phyloP scores from a whole-genome alignment of 1,140 invertebrate genomes.

The Aleiodes sp. region DNA sequence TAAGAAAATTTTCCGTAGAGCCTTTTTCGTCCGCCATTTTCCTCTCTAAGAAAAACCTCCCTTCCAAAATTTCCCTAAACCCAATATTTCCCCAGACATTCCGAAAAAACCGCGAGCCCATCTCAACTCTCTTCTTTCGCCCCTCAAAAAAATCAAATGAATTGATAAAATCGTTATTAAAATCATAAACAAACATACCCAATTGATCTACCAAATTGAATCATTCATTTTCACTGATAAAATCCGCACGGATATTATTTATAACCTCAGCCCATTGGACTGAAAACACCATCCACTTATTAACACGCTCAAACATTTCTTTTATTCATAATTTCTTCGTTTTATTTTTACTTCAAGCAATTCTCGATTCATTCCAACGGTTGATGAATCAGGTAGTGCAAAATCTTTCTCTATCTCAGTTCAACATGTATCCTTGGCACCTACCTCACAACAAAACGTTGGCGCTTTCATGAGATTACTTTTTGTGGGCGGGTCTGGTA shows the following conservation, averaged over 20 bases:
- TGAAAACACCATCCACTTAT: not conserved
- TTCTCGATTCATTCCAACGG: slow-evolving; percentile 59
- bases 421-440: slow-evolving; percentile 24
- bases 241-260: slow-evolving; percentile 44
- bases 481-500: slow-evolving; percentile 66
- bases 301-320: slow-evolving; percentile 3
- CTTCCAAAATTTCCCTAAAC: no score
- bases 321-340: slow-evolving; percentile 34
- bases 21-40: no score
- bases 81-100: no score
- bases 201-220: slow-evolving; percentile 62
- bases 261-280: slow-evolving; percentile 40
- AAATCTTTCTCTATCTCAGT: slow-evolving; percentile 25
- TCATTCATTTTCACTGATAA: slow-evolving; percentile 54
- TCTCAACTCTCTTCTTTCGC: slow-evolving; percentile 19
- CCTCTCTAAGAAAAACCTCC: no score
- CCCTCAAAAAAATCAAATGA: not conserved
- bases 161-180: slow-evolving; percentile 17
- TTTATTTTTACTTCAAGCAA: slow-evolving; percentile 27
- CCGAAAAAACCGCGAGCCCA: not conserved
- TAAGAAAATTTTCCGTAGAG: no score
- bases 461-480: slow-evolving; percentile 62
- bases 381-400: slow-evolving; percentile 62
- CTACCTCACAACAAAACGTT: slow-evolving; percentile 34
- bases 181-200: slow-evolving; percentile 36